Conservation (phyloP, 2,888 invertebrate species). For the Cepaea hortensis region DNA sequence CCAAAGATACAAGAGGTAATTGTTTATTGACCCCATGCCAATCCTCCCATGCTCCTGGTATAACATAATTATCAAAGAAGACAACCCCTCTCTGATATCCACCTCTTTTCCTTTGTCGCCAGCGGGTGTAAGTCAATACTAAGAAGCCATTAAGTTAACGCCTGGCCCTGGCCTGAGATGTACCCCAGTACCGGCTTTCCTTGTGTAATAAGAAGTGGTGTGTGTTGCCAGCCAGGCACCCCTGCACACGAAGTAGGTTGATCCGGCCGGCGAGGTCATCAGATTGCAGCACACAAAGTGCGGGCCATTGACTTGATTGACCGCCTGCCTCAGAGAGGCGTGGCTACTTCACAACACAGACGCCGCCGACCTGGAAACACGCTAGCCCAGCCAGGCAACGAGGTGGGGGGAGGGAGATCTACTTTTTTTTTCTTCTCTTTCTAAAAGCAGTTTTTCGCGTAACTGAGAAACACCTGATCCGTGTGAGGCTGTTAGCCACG, state of each 20-base stretch:
- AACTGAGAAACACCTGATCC: conserved; percentile 48
- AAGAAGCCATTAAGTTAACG: no score
- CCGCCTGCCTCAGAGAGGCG: conserved; percentile 59
- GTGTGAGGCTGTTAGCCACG: conserved; percentile 47
- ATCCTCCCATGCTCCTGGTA: no score
- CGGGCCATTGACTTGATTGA: conserved; percentile 65
- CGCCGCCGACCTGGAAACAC: conserved; percentile 38
- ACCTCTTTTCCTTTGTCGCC: no score
- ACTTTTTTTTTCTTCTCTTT: conserved; percentile 25
- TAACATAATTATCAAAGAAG: no score
- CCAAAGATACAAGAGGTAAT: no score
- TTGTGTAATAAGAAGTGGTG: no score
- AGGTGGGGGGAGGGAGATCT: not conserved
- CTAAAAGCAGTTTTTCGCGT: conserved; percentile 36
- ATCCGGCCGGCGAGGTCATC: conserved; percentile 64
- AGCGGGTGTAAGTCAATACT: no score
- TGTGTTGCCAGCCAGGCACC: conserved; percentile 50
- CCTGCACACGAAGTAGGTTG: conserved; percentile 59
- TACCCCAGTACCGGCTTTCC: no score
- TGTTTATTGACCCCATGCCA: no score
- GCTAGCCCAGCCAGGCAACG: not conserved
- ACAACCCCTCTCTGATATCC: no score
- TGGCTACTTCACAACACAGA: conserved; percentile 45
- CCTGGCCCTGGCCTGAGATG: no score
- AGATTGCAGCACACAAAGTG: conserved; percentile 62